phyloP scores from a whole-genome alignment of 2,797 vertebrate genomes.

The Lepus oiostolus region DNA sequence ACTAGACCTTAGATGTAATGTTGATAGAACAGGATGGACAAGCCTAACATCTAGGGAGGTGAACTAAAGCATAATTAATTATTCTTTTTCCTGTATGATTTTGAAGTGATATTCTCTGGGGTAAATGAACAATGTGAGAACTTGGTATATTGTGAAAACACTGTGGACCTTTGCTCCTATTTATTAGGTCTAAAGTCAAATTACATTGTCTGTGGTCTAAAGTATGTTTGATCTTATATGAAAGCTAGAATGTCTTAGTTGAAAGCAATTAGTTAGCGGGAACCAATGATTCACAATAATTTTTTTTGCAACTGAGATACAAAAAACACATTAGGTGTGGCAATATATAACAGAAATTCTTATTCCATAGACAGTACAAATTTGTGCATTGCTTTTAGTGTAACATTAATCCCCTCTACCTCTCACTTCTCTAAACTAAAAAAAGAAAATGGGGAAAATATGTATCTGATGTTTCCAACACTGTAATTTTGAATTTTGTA shows the following conservation, averaged over 20 bases:
- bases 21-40: too few relatives aligned
- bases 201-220: not conserved
- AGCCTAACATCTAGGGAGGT: not conserved
- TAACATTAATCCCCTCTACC: not conserved
- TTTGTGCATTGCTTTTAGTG: not conserved
- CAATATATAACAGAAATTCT: not conserved
- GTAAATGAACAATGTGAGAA: not conserved
- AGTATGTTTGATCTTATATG: not conserved
- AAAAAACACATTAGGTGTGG: conserved; percentile 25
- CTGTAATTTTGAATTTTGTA: conserved; percentile 13
- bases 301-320: not conserved
- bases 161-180: not conserved
- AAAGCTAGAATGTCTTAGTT: conserved; percentile 28
- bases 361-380: not conserved
- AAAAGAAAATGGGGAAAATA: not conserved
- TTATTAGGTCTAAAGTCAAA: not conserved
- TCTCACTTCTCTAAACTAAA: not conserved
- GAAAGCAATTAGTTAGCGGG: conserved; percentile 25
- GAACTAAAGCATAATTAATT: not conserved
- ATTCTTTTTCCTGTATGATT: not conserved
- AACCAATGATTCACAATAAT: conserved; percentile 58
- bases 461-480: conserved; percentile 28
- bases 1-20: not conserved
- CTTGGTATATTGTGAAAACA: not conserved
- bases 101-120: not conserved